These are phyloP conservation scores for Scortum barcoo DNA, from an alignment of 2,113 vertebrate species.

Conservation along the genomic window DNA sequence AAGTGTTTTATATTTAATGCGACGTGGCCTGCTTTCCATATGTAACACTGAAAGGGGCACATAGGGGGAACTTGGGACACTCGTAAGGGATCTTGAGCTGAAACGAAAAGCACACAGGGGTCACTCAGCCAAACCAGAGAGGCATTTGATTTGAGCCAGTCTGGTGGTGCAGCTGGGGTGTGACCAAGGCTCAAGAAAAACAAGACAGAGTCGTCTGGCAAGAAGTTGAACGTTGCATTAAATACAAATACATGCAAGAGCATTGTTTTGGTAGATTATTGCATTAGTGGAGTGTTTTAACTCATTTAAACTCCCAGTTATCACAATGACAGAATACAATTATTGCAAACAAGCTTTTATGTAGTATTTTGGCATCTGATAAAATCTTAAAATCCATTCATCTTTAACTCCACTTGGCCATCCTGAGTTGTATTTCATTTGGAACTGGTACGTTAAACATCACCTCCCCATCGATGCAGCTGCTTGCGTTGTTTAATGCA, in stretches of 20 bases:
- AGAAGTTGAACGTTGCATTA: too few species aligned
- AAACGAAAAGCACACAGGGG: slow-evolving; percentile 10
- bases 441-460: not conserved
- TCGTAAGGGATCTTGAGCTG: not conserved
- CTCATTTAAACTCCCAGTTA: not conserved
- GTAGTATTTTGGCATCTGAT: not conserved
- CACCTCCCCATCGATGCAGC: not conserved
- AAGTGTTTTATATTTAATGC: slow-evolving; percentile 1
- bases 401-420: not conserved
- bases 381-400: not conserved
- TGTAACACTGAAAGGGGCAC: not conserved
- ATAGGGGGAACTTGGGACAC: not conserved
- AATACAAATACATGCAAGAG: not conserved
- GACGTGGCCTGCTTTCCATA: not conserved
- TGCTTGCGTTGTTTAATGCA: not conserved
- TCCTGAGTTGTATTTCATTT: not conserved
- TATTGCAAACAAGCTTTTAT: not conserved
- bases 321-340: not conserved
- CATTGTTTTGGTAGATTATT: not conserved
- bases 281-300: not conserved
- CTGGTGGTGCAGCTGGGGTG: fast-evolving
- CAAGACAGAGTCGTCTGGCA: not conserved
- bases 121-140: not conserved
- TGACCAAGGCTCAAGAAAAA: not conserved
- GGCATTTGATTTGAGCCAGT: not conserved